Base-by-base conservation (phyloP, 2,113 vertebrate genomes). In the Electrona antarctica region DNA sequence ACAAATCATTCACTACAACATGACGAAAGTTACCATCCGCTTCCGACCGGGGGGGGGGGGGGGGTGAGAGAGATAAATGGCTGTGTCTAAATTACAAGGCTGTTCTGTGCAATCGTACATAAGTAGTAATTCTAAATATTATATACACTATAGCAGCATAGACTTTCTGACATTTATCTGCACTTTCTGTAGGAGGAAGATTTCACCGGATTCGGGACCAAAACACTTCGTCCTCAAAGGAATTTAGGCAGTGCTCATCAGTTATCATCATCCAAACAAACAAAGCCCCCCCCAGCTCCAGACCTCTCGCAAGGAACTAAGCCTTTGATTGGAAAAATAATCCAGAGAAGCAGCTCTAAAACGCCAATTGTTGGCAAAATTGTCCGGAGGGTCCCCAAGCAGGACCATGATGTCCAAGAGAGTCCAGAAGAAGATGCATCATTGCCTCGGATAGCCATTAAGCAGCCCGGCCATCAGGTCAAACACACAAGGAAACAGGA, bases 201-300 rank as follows among this genome's bases (percentile, higher is more conserved):
- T 64, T 96, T 96, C 84, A 80, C 83, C 84, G 95, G 95, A 81
- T 96, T 96, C 90, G 93, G 90, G 67, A 87, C 89, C 50, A 48
- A 73, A 64, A 67, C 79, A 77, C 69, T 68, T 69, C 56, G 71
- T 63, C 74, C 62, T 60, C 77, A 83, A 55, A 84, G 79, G 71
- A 63, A 70, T 63, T 76, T 84, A 71, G 64, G 74, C 69, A 72
- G 84, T 54, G 14, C 71, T 58, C 47, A 64, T 46, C 73, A 64
- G 60, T 64, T 78, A 1, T 70, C 47, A 3, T 73, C 62, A 7
- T 41, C 67, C 7, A 81, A 74, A 7, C 65, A 73, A 64, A 56
- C 61, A 3, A 89, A 79, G 60, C 55, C 82, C 13, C 75, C 79
- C 45, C 79, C 87, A 54, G 85, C 81, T 51, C 77, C 84, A 7